These are phyloP conservation scores for Rhinolophus ferrumequinum DNA, from an alignment of 2,113 vertebrate genomes.

Conservation along the genomic window DNA sequence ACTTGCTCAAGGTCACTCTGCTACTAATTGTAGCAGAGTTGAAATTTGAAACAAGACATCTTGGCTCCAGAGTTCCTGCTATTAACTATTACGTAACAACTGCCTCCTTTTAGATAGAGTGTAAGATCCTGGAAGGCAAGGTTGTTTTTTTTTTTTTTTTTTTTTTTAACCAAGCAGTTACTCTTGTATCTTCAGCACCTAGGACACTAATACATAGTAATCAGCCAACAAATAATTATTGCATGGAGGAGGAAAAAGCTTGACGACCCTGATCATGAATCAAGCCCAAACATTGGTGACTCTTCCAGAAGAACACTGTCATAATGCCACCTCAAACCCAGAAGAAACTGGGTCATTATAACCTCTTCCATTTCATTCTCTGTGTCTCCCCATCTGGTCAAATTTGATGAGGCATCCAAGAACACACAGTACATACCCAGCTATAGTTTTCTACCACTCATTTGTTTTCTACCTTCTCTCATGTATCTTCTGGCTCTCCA, in stretches of 20 bases:
- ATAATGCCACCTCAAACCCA: not conserved
- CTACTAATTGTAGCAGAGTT: not conserved
- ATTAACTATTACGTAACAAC: not conserved
- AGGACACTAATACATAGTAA: not conserved
- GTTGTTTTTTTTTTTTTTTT: not conserved
- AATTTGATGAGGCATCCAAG: not conserved
- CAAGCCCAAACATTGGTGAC: not conserved
- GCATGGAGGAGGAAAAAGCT: not conserved
- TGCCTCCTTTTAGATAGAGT: not conserved
- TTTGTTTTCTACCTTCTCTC: not conserved
- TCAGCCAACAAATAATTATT: not conserved
- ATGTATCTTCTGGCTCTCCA: not conserved
- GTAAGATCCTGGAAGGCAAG: not conserved
- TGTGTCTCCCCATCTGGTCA: not conserved
- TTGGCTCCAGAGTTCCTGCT: not conserved
- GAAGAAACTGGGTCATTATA: not conserved
- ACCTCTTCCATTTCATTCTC: not conserved
- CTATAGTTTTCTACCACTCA: not conserved
- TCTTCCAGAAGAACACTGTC: not conserved
- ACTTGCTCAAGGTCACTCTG: not conserved
- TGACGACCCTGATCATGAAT: not conserved
- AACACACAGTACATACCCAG: not conserved
- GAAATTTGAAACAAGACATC: not conserved
- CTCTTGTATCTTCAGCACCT: not conserved
- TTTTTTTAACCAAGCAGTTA: not conserved